Conservation (phyloP, 2,113 vertebrate genomes). For the Tautogolabrus adspersus region DNA sequence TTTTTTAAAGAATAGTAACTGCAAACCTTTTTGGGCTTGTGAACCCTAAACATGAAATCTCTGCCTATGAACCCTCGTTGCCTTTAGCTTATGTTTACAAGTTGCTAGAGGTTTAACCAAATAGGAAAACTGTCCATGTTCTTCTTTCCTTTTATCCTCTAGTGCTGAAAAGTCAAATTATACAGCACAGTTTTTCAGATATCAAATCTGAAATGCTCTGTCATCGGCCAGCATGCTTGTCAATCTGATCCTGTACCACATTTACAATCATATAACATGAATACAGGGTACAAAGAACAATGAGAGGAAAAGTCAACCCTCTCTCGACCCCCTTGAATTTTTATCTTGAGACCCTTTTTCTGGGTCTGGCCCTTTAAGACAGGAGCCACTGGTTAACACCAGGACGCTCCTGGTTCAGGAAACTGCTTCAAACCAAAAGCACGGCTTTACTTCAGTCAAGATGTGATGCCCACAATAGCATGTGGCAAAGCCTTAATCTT, state of each 20-base stretch:
- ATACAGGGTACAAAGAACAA: neutral
- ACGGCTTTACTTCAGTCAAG: neutral
- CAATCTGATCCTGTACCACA: too few relatives aligned
- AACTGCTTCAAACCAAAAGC: neutral
- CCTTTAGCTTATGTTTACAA: neutral
- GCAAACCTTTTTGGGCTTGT: neutral
- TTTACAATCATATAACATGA: too few relatives aligned
- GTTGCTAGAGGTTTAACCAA: neutral
- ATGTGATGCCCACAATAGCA: conserved; percentile 19
- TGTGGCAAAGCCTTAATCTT: conserved; percentile 60
- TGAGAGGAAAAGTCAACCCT: neutral
- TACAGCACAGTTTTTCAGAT: neutral
- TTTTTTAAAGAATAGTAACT: too few relatives aligned
- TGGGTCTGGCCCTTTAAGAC: neutral
- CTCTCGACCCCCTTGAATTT: neutral
- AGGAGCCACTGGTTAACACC: neutral
- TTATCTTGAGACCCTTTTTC: too few relatives aligned
- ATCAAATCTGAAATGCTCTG: neutral
- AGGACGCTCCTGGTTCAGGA: neutral
- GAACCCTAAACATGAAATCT: too few relatives aligned
- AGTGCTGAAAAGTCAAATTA: neutral
- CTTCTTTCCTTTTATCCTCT: neutral
- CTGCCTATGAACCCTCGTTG: neutral
- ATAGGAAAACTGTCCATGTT: neutral
- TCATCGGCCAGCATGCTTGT: too few relatives aligned